phyloP scores from a whole-genome alignment of 1,140 invertebrate species.

The Octopus sinensis region DNA sequence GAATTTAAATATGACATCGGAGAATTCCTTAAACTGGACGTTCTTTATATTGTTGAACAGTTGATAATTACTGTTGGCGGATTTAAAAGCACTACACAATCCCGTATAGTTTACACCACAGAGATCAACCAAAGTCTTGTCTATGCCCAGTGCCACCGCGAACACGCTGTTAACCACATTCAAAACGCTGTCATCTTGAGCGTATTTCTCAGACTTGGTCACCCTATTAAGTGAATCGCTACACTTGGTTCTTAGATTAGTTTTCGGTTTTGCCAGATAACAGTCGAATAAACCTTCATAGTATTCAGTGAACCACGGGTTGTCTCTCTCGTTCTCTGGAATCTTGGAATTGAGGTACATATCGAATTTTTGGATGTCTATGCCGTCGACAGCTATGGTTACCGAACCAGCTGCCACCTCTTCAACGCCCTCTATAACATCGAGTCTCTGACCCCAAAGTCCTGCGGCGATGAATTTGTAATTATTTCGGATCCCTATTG shows the following conservation, averaged over 20 bases:
- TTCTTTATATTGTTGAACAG: conserved; percentile 40
- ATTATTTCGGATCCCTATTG: conserved; percentile 27
- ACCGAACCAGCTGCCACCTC: conserved; percentile 36
- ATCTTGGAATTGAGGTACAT: conserved; percentile 40
- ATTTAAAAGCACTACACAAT: conserved; percentile 46
- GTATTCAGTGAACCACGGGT: conserved; percentile 53
- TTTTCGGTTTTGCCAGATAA: conserved; percentile 36
- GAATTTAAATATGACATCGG: conserved; percentile 36
- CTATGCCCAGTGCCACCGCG: conserved; percentile 43
- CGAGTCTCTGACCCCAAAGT: conserved; percentile 43
- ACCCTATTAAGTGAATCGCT: conserved; percentile 28
- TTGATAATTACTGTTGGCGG: conserved; percentile 24
- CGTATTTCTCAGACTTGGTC: conserved; percentile 33
- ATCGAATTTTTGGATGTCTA: conserved; percentile 39
- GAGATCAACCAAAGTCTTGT: conserved; percentile 35
- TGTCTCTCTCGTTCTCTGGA: conserved; percentile 44
- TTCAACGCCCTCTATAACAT: conserved; percentile 35
- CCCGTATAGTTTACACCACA: conserved; percentile 45
- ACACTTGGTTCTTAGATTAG: conserved; percentile 34
- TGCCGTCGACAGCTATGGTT: conserved; percentile 38
- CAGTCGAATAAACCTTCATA: conserved; percentile 49
- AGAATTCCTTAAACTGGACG: conserved; percentile 41
- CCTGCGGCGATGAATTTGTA: conserved; percentile 49
- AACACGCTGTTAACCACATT: conserved; percentile 51
- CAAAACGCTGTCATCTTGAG: conserved; percentile 42